A percentile compares a stretch with the other conserved stretches of the same genome.
Evolutionary conservation across 2,797 vertebrate species (phyloP).

Genomic region (Babyrousa celebensis): DNA sequence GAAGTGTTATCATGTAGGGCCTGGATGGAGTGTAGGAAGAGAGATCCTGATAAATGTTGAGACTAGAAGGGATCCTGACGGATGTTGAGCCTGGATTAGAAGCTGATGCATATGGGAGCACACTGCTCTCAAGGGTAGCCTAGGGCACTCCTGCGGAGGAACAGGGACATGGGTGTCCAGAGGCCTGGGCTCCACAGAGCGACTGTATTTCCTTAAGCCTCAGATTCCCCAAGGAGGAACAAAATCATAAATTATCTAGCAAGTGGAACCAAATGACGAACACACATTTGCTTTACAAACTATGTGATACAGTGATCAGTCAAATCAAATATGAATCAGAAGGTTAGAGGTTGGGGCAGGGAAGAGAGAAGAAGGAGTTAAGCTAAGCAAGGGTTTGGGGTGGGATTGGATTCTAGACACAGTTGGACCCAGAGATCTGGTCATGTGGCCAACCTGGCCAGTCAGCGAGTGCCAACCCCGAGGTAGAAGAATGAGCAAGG

Average conservation of each 20-base stretch:
- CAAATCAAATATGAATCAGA: neutral
- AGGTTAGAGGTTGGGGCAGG: neutral
- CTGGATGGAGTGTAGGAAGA: no score
- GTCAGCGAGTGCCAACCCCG: no score
- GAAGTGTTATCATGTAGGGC: no score
- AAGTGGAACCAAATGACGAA: neutral
- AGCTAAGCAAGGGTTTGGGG: neutral
- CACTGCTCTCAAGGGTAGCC: neutral
- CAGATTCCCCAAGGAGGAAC: neutral
- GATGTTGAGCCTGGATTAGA: neutral
- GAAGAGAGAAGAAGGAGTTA: accelerated
- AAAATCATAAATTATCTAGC: neutral
- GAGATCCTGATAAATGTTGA: no score
- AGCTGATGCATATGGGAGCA: neutral
- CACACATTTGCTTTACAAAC: neutral
- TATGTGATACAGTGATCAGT: neutral
- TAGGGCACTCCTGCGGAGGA: accelerated
- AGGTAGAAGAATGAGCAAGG: neutral
- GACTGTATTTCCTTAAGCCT: neutral
- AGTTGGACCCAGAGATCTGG: neutral
- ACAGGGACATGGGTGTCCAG: neutral
- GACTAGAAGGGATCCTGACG: no score
- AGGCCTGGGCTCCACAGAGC: neutral
- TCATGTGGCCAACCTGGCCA: neutral
- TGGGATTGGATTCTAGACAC: neutral